phyloP scores from a whole-genome alignment of 2,888 invertebrate genomes.

The Cryptosula pallasiana region DNA sequence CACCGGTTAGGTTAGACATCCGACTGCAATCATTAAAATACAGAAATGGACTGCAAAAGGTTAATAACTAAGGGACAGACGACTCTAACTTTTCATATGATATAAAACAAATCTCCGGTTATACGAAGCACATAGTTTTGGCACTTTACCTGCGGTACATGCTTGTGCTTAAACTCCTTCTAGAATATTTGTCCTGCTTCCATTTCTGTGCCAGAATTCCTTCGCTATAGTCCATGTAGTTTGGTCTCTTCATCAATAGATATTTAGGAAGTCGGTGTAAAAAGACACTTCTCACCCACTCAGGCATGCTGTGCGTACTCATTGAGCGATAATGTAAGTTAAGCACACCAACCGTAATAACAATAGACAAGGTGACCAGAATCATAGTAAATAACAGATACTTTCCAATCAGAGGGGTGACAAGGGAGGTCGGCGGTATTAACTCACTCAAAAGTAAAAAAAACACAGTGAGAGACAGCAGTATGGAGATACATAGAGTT shows the following conservation, averaged over 20 bases:
- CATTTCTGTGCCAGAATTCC: background rate
- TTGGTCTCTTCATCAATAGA: slow-evolving; percentile 66
- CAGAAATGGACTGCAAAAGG: too few relatives aligned
- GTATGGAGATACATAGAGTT: slow-evolving; percentile 94
- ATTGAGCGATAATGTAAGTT: slow-evolving; percentile 81
- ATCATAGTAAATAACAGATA: slow-evolving; percentile 61
- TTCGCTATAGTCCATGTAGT: background rate
- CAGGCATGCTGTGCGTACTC: slow-evolving; percentile 96
- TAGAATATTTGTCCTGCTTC: background rate
- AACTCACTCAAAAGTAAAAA: slow-evolving; percentile 92
- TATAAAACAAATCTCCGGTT: too few relatives aligned
- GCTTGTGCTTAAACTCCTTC: background rate
- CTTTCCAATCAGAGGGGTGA: slow-evolving; percentile 63
- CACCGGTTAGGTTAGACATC: background rate
- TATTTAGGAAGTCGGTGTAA: slow-evolving; percentile 89
- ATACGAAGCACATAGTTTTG: too few relatives aligned
- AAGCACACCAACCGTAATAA: slow-evolving; percentile 67
- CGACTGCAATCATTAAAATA: background rate
- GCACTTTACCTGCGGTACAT: background rate
- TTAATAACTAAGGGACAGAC: too few relatives aligned
- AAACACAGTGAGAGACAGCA: slow-evolving; percentile 97
- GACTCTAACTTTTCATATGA: too few relatives aligned
- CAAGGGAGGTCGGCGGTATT: slow-evolving; percentile 95
- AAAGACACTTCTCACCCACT: slow-evolving; percentile 92
- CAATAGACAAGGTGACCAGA: slow-evolving; percentile 54